A percentile compares a stretch with the other conserved stretches of the same genome.
Evolutionary conservation across 2,113 vertebrate species (phyloP).

Genomic region (Pseudorectes ferrugineus): DNA sequence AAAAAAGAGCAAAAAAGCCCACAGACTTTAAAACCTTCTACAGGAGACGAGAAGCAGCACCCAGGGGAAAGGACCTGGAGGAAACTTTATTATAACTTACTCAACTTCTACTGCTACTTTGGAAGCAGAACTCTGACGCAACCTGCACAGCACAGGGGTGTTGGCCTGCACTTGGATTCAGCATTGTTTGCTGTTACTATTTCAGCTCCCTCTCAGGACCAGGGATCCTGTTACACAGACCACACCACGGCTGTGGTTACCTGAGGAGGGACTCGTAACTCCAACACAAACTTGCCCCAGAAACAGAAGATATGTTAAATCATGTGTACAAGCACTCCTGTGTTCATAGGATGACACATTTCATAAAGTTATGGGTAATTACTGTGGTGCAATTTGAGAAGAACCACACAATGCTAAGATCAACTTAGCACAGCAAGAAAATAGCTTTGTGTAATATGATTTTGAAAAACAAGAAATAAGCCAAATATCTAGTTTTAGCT

Average conservation of each 20-base stretch:
- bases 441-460: background rate
- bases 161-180: background rate
- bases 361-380: background rate
- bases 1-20: background rate
- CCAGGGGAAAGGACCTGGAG: background rate
- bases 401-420: background rate
- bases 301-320: background rate
- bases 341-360: background rate
- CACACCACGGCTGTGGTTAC: background rate
- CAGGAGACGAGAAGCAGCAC: background rate
- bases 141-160: background rate
- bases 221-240: background rate
- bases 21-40: background rate
- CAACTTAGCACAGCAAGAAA: background rate
- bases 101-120: background rate
- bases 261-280: background rate
- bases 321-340: background rate
- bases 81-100: background rate
- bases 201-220: background rate
- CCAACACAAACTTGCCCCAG: background rate
- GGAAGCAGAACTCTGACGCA: accelerated
- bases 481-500: background rate
- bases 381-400: background rate
- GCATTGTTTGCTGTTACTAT: background rate
- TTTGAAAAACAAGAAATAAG: background rate